Conservation (phyloP, 1,140 invertebrate species). For the Ceratina australensis region DNA sequence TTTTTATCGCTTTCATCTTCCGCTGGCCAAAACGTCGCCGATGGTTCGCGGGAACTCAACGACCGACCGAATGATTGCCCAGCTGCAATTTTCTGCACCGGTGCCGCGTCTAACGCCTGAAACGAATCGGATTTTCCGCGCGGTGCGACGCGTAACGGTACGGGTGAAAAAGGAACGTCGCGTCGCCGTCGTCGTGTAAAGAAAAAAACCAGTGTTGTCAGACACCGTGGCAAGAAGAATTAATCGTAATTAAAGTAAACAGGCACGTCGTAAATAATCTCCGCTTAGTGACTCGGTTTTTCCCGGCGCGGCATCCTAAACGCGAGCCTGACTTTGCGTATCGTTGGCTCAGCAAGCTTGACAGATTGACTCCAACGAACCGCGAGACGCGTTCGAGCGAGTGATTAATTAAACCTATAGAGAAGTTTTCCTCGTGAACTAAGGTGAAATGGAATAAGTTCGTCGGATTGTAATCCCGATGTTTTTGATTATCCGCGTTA, state of each 20-base stretch:
- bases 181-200: too few species aligned
- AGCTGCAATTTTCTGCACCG: conserved; percentile 47
- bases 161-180: conserved; percentile 2
- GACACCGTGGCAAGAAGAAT: conserved; percentile 16
- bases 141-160: conserved; percentile 20
- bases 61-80: conserved; percentile 27
- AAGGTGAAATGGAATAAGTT: too few species aligned
- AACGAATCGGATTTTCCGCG: conserved; percentile 38
- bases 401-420: neutral
- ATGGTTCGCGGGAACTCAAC: conserved; percentile 15
- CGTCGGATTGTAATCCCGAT: too few species aligned
- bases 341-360: neutral
- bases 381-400: neutral
- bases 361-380: neutral
- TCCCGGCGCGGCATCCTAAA: neutral
- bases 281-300: too few species aligned
- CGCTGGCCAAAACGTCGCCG: conserved; percentile 27
- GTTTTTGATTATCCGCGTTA: neutral
- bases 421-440: too few species aligned
- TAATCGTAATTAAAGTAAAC: conserved; percentile 43
- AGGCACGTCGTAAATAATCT: conserved; percentile 33
- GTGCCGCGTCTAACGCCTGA: conserved; percentile 44
- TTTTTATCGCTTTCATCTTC: conserved; percentile 4
- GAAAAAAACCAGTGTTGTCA: too few species aligned
- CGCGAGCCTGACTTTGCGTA: neutral